A percentile compares a stretch with the other conserved stretches of the same genome.
phyloP scores from a whole-genome alignment of 2,797 vertebrate genomes.

The Sebastes itinus region DNA sequence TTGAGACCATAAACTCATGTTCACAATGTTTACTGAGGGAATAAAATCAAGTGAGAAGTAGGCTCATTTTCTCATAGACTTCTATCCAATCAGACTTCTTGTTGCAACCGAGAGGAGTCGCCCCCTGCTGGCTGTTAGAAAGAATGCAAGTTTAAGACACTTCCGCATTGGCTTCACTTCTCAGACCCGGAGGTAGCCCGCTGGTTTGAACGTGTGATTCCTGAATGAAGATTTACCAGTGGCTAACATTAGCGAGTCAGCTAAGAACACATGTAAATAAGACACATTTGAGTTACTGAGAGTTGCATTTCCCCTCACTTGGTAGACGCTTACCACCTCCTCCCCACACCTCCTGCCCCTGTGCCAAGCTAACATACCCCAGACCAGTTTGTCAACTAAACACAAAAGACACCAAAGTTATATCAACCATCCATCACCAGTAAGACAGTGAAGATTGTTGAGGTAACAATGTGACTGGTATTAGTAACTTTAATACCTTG shows the following conservation, averaged over 20 bases:
- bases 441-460: neutral
- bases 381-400: neutral
- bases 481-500: neutral
- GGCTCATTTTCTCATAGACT: too few relatives aligned
- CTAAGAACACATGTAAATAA: neutral
- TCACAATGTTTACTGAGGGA: too few relatives aligned
- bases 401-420: neutral
- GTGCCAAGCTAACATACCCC: neutral
- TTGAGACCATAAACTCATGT: too few relatives aligned
- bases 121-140: too few relatives aligned
- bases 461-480: neutral
- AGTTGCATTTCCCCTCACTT: neutral
- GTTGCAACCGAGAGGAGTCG: too few relatives aligned
- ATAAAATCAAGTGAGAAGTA: too few relatives aligned
- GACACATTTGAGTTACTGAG: neutral
- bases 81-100: too few relatives aligned
- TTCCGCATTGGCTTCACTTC: too few relatives aligned
- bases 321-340: neutral
- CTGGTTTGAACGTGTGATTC: neutral
- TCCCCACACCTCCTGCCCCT: neutral
- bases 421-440: neutral
- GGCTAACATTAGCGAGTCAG: neutral
- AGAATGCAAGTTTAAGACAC: too few relatives aligned
- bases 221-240: neutral
- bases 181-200: rapidly evolving